Conservation (phyloP, 2,797 vertebrate genomes). For the Syngnathus rostellatus region DNA sequence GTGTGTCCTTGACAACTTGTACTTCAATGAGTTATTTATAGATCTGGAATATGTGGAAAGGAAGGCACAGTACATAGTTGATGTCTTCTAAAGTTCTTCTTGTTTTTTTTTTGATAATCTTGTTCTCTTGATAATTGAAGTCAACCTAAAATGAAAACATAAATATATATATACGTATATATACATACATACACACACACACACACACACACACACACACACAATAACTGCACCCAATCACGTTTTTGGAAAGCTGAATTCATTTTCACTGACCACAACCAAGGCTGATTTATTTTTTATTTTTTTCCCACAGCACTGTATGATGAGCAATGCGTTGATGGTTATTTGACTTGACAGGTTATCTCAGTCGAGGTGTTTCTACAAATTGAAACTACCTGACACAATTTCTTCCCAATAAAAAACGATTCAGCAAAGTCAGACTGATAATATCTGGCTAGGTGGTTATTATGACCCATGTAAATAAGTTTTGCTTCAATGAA, state of each 20-base stretch:
- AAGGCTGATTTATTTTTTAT: too few relatives aligned
- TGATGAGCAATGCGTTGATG: not conserved
- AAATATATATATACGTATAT: too few relatives aligned
- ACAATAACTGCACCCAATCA: too few relatives aligned
- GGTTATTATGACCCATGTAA: not conserved
- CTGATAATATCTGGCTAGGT: not conserved
- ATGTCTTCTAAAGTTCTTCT: not conserved
- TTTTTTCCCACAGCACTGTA: too few relatives aligned
- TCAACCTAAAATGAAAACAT: too few relatives aligned
- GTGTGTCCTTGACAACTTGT: not conserved
- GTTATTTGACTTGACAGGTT: not conserved
- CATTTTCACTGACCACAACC: too few relatives aligned
- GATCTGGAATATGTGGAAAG: not conserved
- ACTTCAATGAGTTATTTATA: not conserved
- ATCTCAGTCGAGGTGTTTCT: not conserved
- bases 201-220: too few relatives aligned
- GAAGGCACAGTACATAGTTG: not conserved
- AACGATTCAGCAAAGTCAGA: not conserved
- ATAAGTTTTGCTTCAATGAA: slow-evolving; percentile 2
- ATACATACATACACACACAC: too few relatives aligned
- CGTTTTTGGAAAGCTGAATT: too few relatives aligned
- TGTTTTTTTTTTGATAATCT: too few relatives aligned
- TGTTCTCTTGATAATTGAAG: too few relatives aligned
- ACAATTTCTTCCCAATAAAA: not conserved
- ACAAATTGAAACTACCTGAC: not conserved